Evolutionary conservation across 2,797 vertebrate genomes (phyloP).

Genomic region (Etheostoma nigrum): DNA sequence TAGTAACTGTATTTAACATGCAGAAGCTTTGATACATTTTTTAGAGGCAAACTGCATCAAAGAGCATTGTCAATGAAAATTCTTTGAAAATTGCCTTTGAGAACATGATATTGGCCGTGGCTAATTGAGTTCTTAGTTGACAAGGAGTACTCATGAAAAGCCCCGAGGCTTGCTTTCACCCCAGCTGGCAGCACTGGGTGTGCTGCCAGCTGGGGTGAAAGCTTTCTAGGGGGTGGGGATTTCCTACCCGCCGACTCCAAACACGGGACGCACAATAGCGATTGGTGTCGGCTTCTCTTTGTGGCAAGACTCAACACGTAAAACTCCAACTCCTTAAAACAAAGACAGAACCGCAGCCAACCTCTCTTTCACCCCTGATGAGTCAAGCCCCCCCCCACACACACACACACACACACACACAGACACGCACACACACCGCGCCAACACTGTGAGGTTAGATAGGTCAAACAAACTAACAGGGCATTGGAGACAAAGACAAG

Average conservation of each 20-base stretch:
- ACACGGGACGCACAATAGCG: not conserved
- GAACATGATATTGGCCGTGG: conserved; percentile 40
- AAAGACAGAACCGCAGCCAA: conserved; percentile 47
- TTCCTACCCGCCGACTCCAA: conserved; percentile 10
- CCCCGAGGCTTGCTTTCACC: conserved; percentile 21
- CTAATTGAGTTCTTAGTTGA: conserved; percentile 53
- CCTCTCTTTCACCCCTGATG: conserved; percentile 37
- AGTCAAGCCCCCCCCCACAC: conserved; percentile 17
- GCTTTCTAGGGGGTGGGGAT: not conserved
- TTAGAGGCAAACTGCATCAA: conserved; percentile 27
- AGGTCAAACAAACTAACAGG: conserved; percentile 42
- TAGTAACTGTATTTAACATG: not conserved
- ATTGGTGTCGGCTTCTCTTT: conserved; percentile 36
- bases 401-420: too few species aligned
- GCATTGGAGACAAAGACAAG: conserved; percentile 32
- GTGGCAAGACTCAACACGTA: conserved; percentile 36
- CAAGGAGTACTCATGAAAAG: conserved; percentile 14
- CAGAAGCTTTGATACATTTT: conserved; percentile 5
- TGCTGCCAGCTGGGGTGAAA: too few species aligned
- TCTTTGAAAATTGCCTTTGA: conserved; percentile 59
- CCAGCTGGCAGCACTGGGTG: conserved; percentile 17
- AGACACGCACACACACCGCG: too few species aligned
- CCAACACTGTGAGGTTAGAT: not conserved
- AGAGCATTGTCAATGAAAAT: conserved; percentile 16
- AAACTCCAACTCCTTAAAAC: conserved; percentile 22